A percentile compares a stretch with the other conserved stretches of the same genome.
phyloP scores from a whole-genome alignment of 1,140 invertebrate species.

The Eueides isabella region DNA sequence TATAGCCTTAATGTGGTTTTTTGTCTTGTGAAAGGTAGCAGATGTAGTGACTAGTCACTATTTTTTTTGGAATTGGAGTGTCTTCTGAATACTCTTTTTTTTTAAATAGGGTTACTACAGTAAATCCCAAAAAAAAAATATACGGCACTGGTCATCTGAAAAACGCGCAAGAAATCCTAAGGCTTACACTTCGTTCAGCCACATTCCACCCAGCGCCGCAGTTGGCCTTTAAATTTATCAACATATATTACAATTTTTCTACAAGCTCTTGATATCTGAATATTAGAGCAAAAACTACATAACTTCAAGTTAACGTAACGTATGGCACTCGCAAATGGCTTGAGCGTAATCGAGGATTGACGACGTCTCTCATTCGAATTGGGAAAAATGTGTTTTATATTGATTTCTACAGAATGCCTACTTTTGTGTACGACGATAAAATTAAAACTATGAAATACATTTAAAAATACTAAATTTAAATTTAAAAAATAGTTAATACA shows the following conservation, averaged over 20 bases:
- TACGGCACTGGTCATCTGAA: too few species aligned
- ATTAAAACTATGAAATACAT: too few species aligned
- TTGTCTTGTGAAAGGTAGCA: neutral
- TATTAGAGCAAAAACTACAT: neutral
- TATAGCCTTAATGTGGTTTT: neutral
- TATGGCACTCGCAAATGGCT: conserved; percentile 37
- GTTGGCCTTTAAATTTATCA: too few species aligned
- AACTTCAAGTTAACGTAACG: neutral
- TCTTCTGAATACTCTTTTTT: too few species aligned
- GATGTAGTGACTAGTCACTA: neutral
- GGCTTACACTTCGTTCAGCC: too few species aligned
- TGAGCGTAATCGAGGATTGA: conserved; percentile 47
- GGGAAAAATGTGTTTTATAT: conserved; percentile 19
- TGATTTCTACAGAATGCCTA: neutral
- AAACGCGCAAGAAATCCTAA: too few species aligned
- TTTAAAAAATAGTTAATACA: too few species aligned
- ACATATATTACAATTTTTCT: too few species aligned
- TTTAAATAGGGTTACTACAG: too few species aligned
- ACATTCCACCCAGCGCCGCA: too few species aligned
- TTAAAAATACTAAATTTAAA: too few species aligned
- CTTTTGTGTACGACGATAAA: neutral
- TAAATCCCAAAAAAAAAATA: too few species aligned
- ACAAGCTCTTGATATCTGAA: neutral
- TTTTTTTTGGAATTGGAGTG: neutral
- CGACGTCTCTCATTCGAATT: conserved; percentile 18